These are phyloP conservation scores for Melieria crassipennis DNA, from an alignment of 2,888 invertebrate species.

Conservation along the genomic window DNA sequence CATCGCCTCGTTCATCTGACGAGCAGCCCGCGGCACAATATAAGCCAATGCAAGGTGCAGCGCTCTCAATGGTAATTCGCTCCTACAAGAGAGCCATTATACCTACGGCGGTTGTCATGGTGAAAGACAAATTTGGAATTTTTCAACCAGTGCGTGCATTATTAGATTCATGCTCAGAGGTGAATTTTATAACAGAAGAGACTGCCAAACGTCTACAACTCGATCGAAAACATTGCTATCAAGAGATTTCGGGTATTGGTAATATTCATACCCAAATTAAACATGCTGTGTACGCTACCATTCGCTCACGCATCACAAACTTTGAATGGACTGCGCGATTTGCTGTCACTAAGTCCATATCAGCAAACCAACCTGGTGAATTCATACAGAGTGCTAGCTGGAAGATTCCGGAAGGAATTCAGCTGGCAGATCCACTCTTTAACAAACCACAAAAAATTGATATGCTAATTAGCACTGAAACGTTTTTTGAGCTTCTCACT, in stretches of 20 bases:
- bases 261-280: constrained; percentile 28
- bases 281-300: constrained; percentile 20
- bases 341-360: constrained; percentile 35
- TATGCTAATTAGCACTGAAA: constrained; percentile 25
- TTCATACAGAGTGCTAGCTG: constrained; percentile 12
- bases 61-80: not conserved
- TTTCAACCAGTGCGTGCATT: constrained; percentile 31
- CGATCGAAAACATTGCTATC: constrained; percentile 8
- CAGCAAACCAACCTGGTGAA: constrained; percentile 24
- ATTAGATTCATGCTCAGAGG: constrained; percentile 28
- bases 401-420: constrained; percentile 23
- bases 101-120: constrained; percentile 23
- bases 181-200: constrained; percentile 34
- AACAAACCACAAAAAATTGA: constrained; percentile 31
- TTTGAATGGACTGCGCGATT: constrained; percentile 33
- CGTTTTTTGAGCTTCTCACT: constrained; percentile 34
- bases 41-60: not conserved
- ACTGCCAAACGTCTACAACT: constrained; percentile 34
- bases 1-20: too few relatives aligned
- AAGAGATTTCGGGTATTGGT: constrained; percentile 36
- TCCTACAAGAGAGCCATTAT: constrained; percentile 8
- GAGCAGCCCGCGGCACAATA: not conserved
- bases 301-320: constrained; percentile 31
- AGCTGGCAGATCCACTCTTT: constrained; percentile 31
- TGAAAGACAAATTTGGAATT: constrained; percentile 17